A percentile compares a stretch with the other conserved stretches of the same genome.
phyloP scores from a whole-genome alignment of 1,140 invertebrate species.

The Schmidtea mediterranea region DNA sequence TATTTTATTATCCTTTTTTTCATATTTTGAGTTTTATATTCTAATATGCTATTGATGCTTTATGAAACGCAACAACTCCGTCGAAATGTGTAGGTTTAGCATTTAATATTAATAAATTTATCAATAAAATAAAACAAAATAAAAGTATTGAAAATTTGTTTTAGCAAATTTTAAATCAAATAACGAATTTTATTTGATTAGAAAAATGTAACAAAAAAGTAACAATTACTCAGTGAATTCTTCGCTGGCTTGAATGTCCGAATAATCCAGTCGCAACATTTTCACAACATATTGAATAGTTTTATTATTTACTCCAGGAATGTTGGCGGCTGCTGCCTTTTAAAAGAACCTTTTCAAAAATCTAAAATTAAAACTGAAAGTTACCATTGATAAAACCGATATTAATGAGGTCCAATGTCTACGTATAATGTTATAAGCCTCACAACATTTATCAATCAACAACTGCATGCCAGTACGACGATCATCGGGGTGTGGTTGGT shows the following conservation, averaged over 20 bases:
- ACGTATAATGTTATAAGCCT: conserved; percentile 81
- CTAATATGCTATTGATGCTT: too few relatives aligned
- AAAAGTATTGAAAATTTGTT: too few relatives aligned
- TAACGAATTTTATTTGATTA: too few relatives aligned
- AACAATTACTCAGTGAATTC: conserved; percentile 28
- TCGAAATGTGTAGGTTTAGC: too few relatives aligned
- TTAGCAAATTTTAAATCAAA: too few relatives aligned
- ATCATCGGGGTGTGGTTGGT: conserved; percentile 21
- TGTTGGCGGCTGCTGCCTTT: conserved; percentile 31
- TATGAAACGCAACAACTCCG: too few relatives aligned
- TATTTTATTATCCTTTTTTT: too few relatives aligned
- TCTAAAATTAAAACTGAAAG: conserved; percentile 13
- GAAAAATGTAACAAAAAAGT: too few relatives aligned
- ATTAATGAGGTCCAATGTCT: conserved; percentile 67
- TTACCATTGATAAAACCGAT: conserved; percentile 65
- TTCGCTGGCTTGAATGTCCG: conserved; percentile 71
- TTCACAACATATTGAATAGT: conserved; percentile 69
- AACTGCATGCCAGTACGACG: conserved; percentile 34
- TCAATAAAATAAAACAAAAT: too few relatives aligned
- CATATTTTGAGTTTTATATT: too few relatives aligned
- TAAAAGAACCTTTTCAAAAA: neutral
- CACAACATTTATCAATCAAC: conserved; percentile 86
- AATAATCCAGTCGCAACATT: conserved; percentile 55
- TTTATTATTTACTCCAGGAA: conserved; percentile 63
- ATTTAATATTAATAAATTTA: too few relatives aligned